phyloP scores from a whole-genome alignment of 2,797 vertebrate species.

The Sarcophilus harrisii region DNA sequence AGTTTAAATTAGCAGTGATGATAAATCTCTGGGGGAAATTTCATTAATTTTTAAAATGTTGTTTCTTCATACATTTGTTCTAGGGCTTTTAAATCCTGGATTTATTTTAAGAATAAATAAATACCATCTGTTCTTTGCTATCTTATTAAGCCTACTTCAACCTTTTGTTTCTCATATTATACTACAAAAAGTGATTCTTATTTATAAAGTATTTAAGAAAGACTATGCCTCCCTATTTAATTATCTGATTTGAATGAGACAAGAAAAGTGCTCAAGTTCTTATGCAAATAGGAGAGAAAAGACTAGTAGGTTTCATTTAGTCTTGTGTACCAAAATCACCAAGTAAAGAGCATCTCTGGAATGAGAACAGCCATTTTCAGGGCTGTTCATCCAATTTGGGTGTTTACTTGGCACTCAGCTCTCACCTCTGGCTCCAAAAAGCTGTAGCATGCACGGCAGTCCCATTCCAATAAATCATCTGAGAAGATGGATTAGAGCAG shows the following conservation, averaged over 20 bases:
- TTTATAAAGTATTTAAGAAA: conserved; percentile 13
- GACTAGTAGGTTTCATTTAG: conserved; percentile 2
- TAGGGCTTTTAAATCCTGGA: conserved; percentile 2
- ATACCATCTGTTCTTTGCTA: not conserved
- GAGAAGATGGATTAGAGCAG: not conserved
- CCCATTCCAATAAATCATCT: not conserved
- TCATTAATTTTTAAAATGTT: conserved; percentile 8
- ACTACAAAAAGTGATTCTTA: not conserved
- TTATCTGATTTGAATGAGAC: conserved; percentile 40
- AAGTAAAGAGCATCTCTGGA: not conserved
- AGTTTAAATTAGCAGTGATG: not conserved
- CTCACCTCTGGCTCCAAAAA: not conserved
- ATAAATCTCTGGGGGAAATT: not conserved
- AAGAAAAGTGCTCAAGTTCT: conserved; percentile 17
- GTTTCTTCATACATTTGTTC: conserved; percentile 19
- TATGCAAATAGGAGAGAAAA: not conserved
- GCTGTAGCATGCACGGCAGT: not conserved
- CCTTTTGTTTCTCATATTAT: not conserved
- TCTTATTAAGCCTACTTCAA: not conserved
- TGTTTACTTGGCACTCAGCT: not conserved
- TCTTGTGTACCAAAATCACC: not conserved
- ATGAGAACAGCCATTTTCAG: not conserved
- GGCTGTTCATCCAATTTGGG: not conserved
- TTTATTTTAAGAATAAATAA: not conserved
- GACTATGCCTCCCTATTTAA: conserved; percentile 4